Conservation (phyloP, 2,797 vertebrate species). For the Protonibea diacanthus region DNA sequence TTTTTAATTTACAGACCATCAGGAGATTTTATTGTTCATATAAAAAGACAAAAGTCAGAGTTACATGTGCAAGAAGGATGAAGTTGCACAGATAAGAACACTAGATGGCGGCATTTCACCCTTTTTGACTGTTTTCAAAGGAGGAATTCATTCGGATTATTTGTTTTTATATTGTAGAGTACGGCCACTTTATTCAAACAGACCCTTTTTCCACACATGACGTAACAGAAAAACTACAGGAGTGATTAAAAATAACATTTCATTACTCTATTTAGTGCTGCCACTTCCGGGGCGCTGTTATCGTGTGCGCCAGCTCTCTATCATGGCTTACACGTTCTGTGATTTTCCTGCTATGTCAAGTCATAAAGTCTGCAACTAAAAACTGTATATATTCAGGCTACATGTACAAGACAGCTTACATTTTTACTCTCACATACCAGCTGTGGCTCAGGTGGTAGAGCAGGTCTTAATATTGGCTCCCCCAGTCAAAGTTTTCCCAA, state of each 20-base stretch:
- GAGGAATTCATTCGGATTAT: neutral
- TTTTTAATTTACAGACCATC: neutral
- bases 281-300: too few relatives aligned
- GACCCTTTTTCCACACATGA: neutral
- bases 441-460: too few relatives aligned
- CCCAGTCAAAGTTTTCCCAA: too few relatives aligned
- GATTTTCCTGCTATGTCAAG: too few relatives aligned
- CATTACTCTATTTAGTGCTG: neutral
- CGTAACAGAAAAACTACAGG: neutral
- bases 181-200: neutral
- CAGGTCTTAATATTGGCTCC: too few relatives aligned
- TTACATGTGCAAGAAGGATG: neutral
- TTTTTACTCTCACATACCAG: too few relatives aligned
- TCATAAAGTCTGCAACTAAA: too few relatives aligned
- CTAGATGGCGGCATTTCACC: slow-evolving; percentile 42
- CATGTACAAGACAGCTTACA: too few relatives aligned
- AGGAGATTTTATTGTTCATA: neutral
- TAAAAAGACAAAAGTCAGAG: neutral
- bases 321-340: too few relatives aligned
- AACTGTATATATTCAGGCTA: too few relatives aligned
- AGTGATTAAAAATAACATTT: neutral
- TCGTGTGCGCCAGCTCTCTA: neutral
- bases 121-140: neutral
- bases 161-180: neutral
- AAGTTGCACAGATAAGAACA: slow-evolving; percentile 4